Evolutionary conservation across 2,113 vertebrate genomes (phyloP).

Genomic region (Mesoclemmys tuberculata): DNA sequence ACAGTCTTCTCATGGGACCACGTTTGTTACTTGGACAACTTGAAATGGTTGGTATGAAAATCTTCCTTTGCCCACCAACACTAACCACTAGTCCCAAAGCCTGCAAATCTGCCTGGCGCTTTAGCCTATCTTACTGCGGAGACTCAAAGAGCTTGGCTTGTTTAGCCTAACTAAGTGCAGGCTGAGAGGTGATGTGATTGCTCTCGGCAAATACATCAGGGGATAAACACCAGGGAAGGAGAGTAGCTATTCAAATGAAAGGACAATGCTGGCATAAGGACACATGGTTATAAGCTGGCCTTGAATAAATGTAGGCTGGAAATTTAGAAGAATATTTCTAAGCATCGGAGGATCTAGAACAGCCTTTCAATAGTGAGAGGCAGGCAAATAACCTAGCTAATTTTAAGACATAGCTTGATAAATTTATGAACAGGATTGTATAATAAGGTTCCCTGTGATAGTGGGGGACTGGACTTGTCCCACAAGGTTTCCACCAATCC

Average conservation of each 20-base stretch:
- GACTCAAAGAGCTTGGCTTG: background rate
- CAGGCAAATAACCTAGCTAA: background rate
- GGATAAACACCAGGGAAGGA: background rate
- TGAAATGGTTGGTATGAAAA: background rate
- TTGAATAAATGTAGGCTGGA: background rate
- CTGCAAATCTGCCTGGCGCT: background rate
- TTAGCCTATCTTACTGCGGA: background rate
- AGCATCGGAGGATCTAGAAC: background rate
- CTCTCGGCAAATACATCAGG: background rate
- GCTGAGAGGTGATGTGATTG: background rate
- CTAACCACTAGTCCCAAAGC: background rate
- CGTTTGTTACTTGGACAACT: background rate
- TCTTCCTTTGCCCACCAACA: background rate
- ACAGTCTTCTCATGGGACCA: background rate
- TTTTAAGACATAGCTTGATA: background rate
- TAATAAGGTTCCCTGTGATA: background rate
- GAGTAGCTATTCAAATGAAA: background rate
- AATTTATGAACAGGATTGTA: background rate
- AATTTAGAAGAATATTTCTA: background rate
- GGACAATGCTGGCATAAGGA: background rate
- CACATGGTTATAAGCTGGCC: background rate
- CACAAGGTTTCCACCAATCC: background rate
- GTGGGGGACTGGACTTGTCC: background rate
- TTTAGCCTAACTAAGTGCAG: background rate
- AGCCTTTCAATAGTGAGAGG: background rate